Base-by-base conservation (phyloP, 2,888 invertebrate species). In the Drosophila nr. fundita region DNA sequence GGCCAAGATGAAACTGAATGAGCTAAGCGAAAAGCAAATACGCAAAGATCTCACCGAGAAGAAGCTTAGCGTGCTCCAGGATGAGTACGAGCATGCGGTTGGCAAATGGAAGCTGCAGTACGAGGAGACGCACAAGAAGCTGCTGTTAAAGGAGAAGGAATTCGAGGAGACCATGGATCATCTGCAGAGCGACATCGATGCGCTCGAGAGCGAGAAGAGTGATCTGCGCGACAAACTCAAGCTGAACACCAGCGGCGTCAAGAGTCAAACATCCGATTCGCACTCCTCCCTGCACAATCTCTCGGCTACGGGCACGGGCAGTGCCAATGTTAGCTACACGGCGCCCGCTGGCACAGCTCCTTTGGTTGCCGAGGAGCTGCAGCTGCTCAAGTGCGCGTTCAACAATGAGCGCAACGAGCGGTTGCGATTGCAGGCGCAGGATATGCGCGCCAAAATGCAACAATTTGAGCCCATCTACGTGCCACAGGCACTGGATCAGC, bases 161-260 rank as follows among this genome's bases (percentile, higher is more conserved):
- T 99, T 97, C 93, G 99, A 99, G 91, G 98, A 98, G 92, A 98
- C 99, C 0, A 96, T 99, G 95, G 99, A 99, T 92, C 98, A 98
- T 81, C 94, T 99, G 58, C 99, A 99, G 91, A 96, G 96, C 49
- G 99, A 99, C 91, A 98, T 99, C 70, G 98, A 99, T 91, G 97
- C 97, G 0, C 92, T 99, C 73, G 99, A 99, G 92, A 95, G 94
- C 42, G 99, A 99, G 92, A 96, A 97, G 69, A 96, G 96, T 8
- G 97, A 98, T 69, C 94, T 99, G 82, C 96, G 98, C 72, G 98
- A 99, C 87, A 97, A 97, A 90, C 94, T 99, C 18, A 98, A 98
- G 91, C 94, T 99, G n/a, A 98, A 98, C 91, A 76, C 79, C 49
- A 89, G 77, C 49, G 60, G 69, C 2, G 92, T 95, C 5, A 94